These are phyloP conservation scores for Lytechinus variegatus DNA, from an alignment of 35 echinoderm and acorn worm species.

Conservation along the genomic window DNA sequence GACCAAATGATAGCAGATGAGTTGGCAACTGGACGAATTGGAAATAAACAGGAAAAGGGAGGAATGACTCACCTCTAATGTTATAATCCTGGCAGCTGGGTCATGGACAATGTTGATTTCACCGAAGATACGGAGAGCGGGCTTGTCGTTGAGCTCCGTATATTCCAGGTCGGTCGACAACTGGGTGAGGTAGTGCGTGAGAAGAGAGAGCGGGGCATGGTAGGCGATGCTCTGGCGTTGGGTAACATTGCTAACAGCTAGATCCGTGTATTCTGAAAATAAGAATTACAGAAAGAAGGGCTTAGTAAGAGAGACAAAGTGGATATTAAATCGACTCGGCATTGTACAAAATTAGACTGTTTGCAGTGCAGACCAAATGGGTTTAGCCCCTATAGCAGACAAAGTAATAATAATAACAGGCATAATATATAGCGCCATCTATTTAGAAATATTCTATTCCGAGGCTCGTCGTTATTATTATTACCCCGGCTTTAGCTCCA, in stretches of 20 bases:
- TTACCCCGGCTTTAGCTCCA: no score
- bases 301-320: not conserved
- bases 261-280: conserved; percentile 86
- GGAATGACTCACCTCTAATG: conserved; percentile 68
- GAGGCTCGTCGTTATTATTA: no score
- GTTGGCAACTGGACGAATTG: no score
- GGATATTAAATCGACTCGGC: no score
- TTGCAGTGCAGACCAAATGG: no score
- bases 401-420: no score
- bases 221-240: conserved; percentile 89
- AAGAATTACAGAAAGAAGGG: not conserved
- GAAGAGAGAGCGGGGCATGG: conserved; percentile 74
- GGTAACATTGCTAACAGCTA: conserved; percentile 85
- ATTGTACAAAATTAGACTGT: no score
- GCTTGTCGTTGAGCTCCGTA: conserved; percentile 75
- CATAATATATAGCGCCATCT: no score
- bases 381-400: no score
- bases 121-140: conserved; percentile 74
- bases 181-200: conserved; percentile 94
- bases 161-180: conserved; percentile 88
- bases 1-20: no score
- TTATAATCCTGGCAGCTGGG: conserved; percentile 80
- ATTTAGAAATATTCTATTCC: no score
- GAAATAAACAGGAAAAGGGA: no score
- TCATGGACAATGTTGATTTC: conserved; percentile 85